A percentile compares a stretch with the other conserved stretches of the same genome.
Evolutionary conservation across 2,888 invertebrate species (phyloP).

Genomic region (Podabrus alpinus): DNA sequence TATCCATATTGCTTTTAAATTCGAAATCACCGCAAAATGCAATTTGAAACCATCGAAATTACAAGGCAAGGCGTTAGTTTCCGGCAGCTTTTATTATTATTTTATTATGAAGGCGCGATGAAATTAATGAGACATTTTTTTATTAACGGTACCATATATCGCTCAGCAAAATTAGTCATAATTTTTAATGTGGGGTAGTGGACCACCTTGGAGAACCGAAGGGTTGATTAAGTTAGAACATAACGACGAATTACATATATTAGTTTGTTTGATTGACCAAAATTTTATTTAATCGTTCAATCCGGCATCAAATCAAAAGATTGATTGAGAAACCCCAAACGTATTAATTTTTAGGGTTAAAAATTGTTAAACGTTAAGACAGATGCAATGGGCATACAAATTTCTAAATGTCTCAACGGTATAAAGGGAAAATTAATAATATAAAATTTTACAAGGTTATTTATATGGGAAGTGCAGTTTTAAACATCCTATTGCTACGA

Average conservation of each 20-base stretch:
- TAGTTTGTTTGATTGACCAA: constrained; percentile 21
- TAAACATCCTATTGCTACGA: background rate
- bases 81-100: constrained; percentile 20
- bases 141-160: constrained; percentile 38
- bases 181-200: constrained; percentile 23
- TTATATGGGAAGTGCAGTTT: background rate
- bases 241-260: constrained; percentile 23
- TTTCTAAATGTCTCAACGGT: background rate
- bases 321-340: background rate
- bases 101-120: constrained; percentile 32
- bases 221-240: constrained; percentile 33
- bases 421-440: background rate
- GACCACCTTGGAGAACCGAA: constrained; percentile 35
- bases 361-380: background rate
- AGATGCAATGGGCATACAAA: background rate
- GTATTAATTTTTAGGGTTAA: background rate
- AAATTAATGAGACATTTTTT: constrained; percentile 37
- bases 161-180: constrained; percentile 35
- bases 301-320: background rate
- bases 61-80: constrained; percentile 28
- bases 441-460: background rate
- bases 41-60: constrained; percentile 24
- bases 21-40: constrained; percentile 26
- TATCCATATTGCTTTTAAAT: constrained; percentile 14
- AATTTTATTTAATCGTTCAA: constrained; percentile 1